A percentile compares a stretch with the other conserved stretches of the same genome.
Conservation (phyloP, 2,113 vertebrate species). For the Crotalus tigris region DNA sequence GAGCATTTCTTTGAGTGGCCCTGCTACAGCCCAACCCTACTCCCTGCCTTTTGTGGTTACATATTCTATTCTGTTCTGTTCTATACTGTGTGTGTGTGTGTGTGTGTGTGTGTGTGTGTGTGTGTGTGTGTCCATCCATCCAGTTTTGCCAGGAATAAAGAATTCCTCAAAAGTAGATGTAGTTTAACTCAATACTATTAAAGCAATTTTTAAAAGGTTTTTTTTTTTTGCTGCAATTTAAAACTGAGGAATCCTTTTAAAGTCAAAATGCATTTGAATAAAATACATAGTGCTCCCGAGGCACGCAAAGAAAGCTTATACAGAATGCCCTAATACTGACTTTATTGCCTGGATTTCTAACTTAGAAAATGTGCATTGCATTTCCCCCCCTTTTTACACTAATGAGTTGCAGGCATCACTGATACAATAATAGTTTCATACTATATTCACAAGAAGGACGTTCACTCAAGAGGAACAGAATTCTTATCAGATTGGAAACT, state of each 20-base stretch:
- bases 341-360: conserved; percentile 45
- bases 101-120: too few species aligned
- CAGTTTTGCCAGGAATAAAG: neutral
- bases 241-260: conserved; percentile 21
- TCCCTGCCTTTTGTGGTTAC: neutral
- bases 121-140: neutral
- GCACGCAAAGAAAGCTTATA: neutral
- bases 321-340: conserved; percentile 11
- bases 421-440: conserved; percentile 56
- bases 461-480: conserved; percentile 58
- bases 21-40: neutral
- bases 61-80: neutral
- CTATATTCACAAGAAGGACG: conserved; percentile 56
- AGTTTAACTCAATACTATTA: neutral
- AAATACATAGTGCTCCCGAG: neutral
- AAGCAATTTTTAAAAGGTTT: neutral
- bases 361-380: conserved; percentile 50
- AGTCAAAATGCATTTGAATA: conserved; percentile 6
- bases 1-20: neutral
- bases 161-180: neutral
- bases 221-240: conserved; percentile 25
- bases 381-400: conserved; percentile 2
- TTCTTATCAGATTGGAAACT: conserved; percentile 58
- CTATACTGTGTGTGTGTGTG: too few species aligned
- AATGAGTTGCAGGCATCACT: conserved; percentile 58